Percentiles rank a stretch among this genome's conserved stretches.
phyloP scores from a whole-genome alignment of 1,140 invertebrate species.

The Dendrolimus kikuchii region DNA sequence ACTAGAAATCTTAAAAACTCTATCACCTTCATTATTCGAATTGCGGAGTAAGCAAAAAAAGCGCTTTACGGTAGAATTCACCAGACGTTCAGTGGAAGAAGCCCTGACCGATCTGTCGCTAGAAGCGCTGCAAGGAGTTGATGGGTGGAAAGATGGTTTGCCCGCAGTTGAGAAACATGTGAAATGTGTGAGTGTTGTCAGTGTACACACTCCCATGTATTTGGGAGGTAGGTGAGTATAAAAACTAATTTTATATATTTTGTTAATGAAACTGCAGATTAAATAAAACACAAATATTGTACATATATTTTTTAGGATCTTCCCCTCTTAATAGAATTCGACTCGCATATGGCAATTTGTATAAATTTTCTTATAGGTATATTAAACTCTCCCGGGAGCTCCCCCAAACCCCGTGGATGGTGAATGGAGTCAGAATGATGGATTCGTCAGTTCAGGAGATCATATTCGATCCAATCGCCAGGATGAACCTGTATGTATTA shows the following conservation, averaged over 20 bases:
- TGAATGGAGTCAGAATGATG: constrained; percentile 86
- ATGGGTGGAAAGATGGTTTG: background rate
- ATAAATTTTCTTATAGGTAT: constrained; percentile 72
- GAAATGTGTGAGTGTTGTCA: constrained; percentile 29
- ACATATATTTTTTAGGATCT: too few species aligned
- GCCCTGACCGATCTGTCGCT: constrained; percentile 31
- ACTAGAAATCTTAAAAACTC: constrained; percentile 45
- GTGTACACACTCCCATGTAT: constrained; percentile 36
- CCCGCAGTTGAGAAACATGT: background rate
- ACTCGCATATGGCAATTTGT: background rate
- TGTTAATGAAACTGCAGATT: too few species aligned
- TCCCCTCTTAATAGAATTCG: too few species aligned
- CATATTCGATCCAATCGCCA: constrained; percentile 77
- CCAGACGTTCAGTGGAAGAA: constrained; percentile 47
- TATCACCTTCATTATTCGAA: constrained; percentile 43
- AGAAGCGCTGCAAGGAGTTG: constrained; percentile 7
- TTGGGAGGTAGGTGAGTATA: constrained; percentile 42
- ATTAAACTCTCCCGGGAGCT: constrained; percentile 89
- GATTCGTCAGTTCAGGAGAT: constrained; percentile 94
- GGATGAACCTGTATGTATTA: constrained; percentile 67
- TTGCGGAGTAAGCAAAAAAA: constrained; percentile 36
- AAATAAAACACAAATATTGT: too few species aligned
- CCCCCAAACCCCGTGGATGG: constrained; percentile 95
- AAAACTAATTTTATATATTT: too few species aligned
- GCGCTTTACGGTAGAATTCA: constrained; percentile 48